Percentiles rank a stretch among this genome's conserved stretches.
phyloP scores from a whole-genome alignment of 1,140 invertebrate genomes.

The silkworm (Bombyx mori) region DNA sequence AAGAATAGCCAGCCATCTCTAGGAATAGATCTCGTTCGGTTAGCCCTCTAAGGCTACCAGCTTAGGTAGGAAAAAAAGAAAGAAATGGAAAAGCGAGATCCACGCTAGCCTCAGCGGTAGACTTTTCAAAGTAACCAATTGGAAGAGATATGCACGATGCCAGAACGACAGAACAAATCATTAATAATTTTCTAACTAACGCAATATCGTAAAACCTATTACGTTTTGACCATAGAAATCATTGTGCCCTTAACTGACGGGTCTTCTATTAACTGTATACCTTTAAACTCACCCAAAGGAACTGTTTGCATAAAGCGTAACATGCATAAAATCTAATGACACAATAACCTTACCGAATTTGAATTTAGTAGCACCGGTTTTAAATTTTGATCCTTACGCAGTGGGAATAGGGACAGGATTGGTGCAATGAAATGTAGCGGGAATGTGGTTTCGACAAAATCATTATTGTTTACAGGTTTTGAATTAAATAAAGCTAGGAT shows the following conservation, averaged over 20 bases:
- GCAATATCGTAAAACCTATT: slow-evolving; percentile 1
- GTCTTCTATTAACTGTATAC: slow-evolving; percentile 60
- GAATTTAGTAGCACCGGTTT: no score
- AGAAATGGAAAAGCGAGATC: no score
- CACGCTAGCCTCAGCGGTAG: no score
- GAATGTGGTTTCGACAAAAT: slow-evolving; percentile 43
- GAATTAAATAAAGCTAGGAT: no score
- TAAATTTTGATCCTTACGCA: slow-evolving; percentile 17
- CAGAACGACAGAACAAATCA: no score
- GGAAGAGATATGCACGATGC: no score
- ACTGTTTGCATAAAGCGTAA: slow-evolving; percentile 59
- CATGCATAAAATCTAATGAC: slow-evolving; percentile 66
- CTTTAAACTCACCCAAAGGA: slow-evolving; percentile 56
- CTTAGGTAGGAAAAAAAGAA: no score
- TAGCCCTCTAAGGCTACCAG: no score
- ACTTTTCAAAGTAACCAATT: no score
- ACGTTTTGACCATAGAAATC: slow-evolving; percentile 2
- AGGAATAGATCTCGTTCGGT: no score
- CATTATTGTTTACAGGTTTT: slow-evolving; percentile 35
- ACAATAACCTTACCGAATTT: not conserved
- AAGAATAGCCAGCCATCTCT: no score
- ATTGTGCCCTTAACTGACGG: slow-evolving; percentile 21
- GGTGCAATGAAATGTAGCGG: slow-evolving; percentile 3
- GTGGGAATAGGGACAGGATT: slow-evolving; percentile 9
- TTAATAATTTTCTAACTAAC: not conserved